phyloP scores from a whole-genome alignment of 64 coral and sea anemone species.

The Pocillopora verrucosa region DNA sequence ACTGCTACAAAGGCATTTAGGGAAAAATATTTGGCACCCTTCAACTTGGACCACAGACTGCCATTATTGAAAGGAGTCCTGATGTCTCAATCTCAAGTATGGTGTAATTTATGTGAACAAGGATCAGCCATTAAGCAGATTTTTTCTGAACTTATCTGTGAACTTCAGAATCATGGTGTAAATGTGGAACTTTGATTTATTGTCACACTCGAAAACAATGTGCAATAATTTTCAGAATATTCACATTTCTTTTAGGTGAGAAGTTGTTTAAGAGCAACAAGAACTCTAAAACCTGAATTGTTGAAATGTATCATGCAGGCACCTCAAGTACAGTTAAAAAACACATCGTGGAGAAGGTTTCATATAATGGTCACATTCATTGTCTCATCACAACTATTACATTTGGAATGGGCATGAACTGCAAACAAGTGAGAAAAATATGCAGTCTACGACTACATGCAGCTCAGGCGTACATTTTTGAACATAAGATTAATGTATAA shows the following conservation, averaged over 20 bases:
- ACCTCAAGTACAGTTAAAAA: conserved; percentile 30
- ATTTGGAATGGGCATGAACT: conserved; percentile 69
- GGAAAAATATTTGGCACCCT: conserved; percentile 49
- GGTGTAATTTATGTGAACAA: conserved; percentile 39
- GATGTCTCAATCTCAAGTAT: conserved; percentile 63
- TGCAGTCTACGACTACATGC: conserved; percentile 84
- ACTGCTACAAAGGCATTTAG: conserved; percentile 66
- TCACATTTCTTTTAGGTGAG: conserved; percentile 44
- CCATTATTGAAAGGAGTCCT: conserved; percentile 55
- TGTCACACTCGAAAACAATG: conserved; percentile 75
- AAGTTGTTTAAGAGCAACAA: conserved; percentile 11
- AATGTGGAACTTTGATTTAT: conserved; percentile 50
- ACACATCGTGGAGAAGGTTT: conserved; percentile 32
- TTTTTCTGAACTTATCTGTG: conserved; percentile 46
- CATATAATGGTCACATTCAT: conserved; percentile 32
- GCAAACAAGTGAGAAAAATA: conserved; percentile 14
- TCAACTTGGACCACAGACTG: conserved; percentile 5
- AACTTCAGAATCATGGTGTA: conserved; percentile 10
- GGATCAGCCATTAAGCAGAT: conserved; percentile 36
- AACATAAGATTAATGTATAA: conserved; percentile 94
- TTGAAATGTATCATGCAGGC: conserved; percentile 63
- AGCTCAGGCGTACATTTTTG: conserved; percentile 88
- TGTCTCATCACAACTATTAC: conserved; percentile 46
- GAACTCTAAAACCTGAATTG: neutral
- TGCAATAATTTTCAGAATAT: conserved; percentile 57